Evolutionary conservation across 2,797 vertebrate species (phyloP), one percentile per base, ranked within the genome.

Genomic region (Serranus cabrilla): DNA sequence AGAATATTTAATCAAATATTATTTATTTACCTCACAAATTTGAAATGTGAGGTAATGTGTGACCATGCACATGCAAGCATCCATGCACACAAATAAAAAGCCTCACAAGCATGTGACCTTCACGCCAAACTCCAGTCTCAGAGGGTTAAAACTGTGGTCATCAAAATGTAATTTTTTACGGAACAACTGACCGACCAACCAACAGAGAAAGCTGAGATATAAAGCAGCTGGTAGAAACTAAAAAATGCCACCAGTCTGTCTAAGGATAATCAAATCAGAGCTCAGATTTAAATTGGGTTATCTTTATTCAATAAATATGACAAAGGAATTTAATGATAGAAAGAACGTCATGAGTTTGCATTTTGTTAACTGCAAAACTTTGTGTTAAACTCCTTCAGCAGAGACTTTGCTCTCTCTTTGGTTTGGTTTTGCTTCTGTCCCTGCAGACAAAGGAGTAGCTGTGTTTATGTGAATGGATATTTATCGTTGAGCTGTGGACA

Each of bases 401-500:
- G 14, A 16, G 17, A 4, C 7, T 31, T 31, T 31, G 13, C 18
- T 16, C 16, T 34, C 13, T 65, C 17, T 5, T 12, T 31, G 13
- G 45, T 65, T 52, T 12, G 20, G 5, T 34, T 34, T 25, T 31
- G 6, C 9, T 17, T n/a, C 9, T 10, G 7, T 55, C 34, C 34
- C 7, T n/a, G 45, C 2, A 18, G 49, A 13, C 13, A 43, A 43
- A 69, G 20, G 52, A 16, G 62, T 50, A 39, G 45, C 0, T 12
- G 46, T 20, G 14, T 66, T 50, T 9, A 31, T 62, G 60, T 47
- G 25, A 8, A 47, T 34, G 12, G 17, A 31, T 25, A 50, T 56
- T 4, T 70, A 45, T 70, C 40, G 42, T 21, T 25, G 49, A 78
- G 39, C 21, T 71, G 50, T 39, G n/a, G 52, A 84, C 31, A 73